Evolutionary conservation across 2,113 vertebrate genomes (phyloP).

Genomic region (Pteropus alecto): DNA sequence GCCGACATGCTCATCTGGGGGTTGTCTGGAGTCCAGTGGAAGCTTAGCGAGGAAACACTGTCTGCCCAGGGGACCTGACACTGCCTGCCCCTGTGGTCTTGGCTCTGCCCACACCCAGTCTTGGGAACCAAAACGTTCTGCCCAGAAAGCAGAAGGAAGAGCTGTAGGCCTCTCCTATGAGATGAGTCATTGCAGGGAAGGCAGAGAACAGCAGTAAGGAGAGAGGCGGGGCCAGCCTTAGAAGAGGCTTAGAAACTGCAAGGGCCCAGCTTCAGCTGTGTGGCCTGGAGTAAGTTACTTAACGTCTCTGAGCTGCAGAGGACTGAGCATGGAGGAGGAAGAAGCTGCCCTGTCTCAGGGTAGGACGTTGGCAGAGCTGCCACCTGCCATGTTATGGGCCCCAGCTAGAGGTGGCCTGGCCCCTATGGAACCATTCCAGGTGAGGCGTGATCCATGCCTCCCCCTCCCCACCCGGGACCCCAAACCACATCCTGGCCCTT

Average conservation of each 20-base stretch:
- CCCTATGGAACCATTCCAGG: not conserved
- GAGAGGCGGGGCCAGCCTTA: rapidly evolving
- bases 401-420: not conserved
- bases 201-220: not conserved
- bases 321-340: not conserved
- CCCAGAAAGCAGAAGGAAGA: slow-evolving; percentile 29
- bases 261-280: not conserved
- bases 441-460: not conserved
- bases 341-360: not conserved
- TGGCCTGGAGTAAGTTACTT: not conserved
- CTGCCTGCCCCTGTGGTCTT: not conserved
- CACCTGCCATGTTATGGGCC: rapidly evolving
- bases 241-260: not conserved
- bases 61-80: not conserved
- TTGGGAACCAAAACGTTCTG: slow-evolving; percentile 34
- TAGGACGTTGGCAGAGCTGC: not conserved
- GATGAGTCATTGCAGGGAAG: not conserved
- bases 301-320: not conserved
- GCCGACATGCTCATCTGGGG: not conserved
- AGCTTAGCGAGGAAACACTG: not conserved
- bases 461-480: not conserved
- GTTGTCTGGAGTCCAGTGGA: not conserved
- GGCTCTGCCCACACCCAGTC: slow-evolving; percentile 5
- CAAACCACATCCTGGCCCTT: not conserved
- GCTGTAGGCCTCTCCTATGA: not conserved